Conservation (phyloP, 2,797 vertebrate genomes). For the Darevskia nairensis region DNA sequence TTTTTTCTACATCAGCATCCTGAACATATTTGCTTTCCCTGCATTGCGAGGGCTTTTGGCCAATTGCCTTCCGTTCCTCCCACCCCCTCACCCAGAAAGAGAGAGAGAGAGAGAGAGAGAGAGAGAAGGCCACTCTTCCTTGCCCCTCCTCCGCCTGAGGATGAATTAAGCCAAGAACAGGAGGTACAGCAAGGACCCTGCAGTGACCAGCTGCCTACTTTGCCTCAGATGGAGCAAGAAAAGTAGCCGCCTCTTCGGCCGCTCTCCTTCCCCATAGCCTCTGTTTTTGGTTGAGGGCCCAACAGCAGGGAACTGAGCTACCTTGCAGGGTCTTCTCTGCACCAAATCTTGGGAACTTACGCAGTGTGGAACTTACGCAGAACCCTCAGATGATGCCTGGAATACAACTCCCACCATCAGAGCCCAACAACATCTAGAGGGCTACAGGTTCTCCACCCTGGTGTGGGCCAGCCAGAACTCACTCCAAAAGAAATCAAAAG, state of each 20-base stretch:
- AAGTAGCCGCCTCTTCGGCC: not conserved
- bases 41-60: not conserved
- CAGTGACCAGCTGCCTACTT: slow-evolving; percentile 17
- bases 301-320: not conserved
- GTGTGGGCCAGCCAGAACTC: not conserved
- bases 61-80: not conserved
- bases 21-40: not conserved
- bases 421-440: not conserved
- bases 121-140: not conserved
- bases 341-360: not conserved
- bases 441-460: not conserved
- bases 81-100: not conserved
- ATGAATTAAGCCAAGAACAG: slow-evolving; percentile 26
- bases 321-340: not conserved
- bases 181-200: slow-evolving; percentile 17
- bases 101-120: not conserved
- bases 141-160: not conserved
- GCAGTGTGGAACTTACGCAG: too few relatives aligned
- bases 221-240: not conserved
- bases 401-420: not conserved
- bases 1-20: too few relatives aligned
- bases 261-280: not conserved
- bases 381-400: too few relatives aligned
- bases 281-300: not conserved
- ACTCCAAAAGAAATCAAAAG: not conserved